phyloP scores from a whole-genome alignment of 2,888 invertebrate species.

The Caenorhabditis sulstoni region DNA sequence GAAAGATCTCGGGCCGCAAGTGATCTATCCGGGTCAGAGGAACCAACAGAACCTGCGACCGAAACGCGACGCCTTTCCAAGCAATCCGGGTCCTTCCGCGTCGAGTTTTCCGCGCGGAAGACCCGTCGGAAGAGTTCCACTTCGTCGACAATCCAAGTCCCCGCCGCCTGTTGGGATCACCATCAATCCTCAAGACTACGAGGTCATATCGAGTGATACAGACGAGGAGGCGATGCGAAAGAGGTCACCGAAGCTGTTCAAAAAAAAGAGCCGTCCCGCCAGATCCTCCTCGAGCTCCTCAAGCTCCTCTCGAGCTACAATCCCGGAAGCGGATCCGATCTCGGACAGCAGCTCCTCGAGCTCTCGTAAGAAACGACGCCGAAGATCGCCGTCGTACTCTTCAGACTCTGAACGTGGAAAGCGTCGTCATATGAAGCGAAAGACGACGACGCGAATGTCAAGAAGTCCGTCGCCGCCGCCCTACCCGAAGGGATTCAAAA shows the following conservation, averaged over 20 bases:
- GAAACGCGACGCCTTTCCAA: conserved; percentile 13
- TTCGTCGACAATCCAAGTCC: conserved; percentile 8
- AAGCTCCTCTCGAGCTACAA: background rate
- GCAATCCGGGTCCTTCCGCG: background rate
- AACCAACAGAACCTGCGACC: conserved; percentile 1
- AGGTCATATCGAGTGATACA: conserved; percentile 61
- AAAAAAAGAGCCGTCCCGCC: background rate
- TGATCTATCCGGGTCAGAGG: conserved; percentile 55
- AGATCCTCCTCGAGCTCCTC: background rate
- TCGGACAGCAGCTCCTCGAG: conserved; percentile 13
- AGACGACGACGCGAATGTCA: conserved; percentile 2
- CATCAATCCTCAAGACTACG: conserved; percentile 14
- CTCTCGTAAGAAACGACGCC: conserved; percentile 1
- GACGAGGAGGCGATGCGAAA: conserved; percentile 52
- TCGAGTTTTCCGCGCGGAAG: conserved; percentile 14
- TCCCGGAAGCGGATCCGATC: background rate
- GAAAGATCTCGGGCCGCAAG: conserved; percentile 65
- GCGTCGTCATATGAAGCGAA: conserved; percentile 26
- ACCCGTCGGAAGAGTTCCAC: conserved; percentile 11
- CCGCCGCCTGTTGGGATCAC: conserved; percentile 37
- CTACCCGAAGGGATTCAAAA: conserved; percentile 43
- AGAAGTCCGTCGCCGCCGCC: conserved; percentile 51
- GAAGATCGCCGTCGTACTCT: conserved; percentile 20
- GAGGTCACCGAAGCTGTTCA: conserved; percentile 3
- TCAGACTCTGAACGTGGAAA: conserved; percentile 7